Conservation (phyloP, 1,140 invertebrate genomes). For the Aphaenogaster ashmeadi region DNA sequence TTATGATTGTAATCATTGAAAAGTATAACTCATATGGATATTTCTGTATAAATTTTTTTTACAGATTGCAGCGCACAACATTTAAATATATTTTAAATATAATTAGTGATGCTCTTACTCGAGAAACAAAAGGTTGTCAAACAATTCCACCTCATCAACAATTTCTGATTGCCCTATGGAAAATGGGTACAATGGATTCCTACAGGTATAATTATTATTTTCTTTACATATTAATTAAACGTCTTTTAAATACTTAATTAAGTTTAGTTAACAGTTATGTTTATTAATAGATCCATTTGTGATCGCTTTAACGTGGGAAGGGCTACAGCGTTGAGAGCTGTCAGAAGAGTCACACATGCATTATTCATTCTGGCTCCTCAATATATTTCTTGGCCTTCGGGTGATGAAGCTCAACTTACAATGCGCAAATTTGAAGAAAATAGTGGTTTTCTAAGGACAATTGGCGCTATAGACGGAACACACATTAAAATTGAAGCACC, state of each 20-base stretch:
- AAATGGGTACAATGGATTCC: slow-evolving; percentile 19
- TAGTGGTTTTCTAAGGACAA: neutral
- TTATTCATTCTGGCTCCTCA: neutral
- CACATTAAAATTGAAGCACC: slow-evolving; percentile 1
- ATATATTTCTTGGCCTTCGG: slow-evolving; percentile 15
- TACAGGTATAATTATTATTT: neutral
- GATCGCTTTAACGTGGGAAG: slow-evolving; percentile 10
- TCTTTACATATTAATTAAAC: neutral
- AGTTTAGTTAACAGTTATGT: neutral
- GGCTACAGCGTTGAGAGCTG: neutral
- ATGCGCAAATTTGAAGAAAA: neutral
- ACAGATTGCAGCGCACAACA: neutral
- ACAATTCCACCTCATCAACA: neutral
- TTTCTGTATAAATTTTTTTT: no score
- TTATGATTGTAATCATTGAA: no score
- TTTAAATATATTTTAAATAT: slow-evolving; percentile 7
- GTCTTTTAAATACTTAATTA: neutral
- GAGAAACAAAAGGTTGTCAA: neutral
- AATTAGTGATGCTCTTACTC: neutral
- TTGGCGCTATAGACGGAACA: slow-evolving; percentile 21
- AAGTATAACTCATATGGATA: no score
- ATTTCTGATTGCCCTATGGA: slow-evolving; percentile 21
- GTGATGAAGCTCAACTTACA: neutral
- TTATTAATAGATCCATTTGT: neutral
- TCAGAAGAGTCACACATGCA: neutral